Evolutionary conservation across 2,113 vertebrate species (phyloP), one percentile per base, ranked within the genome.

Genomic region (Otis tarda): DNA sequence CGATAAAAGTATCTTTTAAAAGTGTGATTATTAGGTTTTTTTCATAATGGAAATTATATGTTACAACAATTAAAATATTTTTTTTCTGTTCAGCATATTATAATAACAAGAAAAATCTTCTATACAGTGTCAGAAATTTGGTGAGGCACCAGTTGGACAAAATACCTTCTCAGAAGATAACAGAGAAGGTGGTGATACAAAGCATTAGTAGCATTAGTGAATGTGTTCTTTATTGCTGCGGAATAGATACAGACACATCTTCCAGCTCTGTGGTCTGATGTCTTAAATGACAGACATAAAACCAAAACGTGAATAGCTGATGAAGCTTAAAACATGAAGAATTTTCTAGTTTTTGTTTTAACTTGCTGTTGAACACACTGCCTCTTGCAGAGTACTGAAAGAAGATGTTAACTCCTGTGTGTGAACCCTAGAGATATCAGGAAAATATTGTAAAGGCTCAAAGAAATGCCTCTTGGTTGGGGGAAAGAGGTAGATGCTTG

Each of bases 231-330:
- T 63, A 18, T 57, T 59, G 52, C 31, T 85, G 49, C 61, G 75
- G 52, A 63, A 59, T 49, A 53, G 27, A 30, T 77, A 22, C 17
- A 59, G 27, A 6, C 4, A 2, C 35, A 25, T 3, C 10, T 53
- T 84, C 22, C 14, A 60, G 4, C 33, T 80, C 39, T 0, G 0
- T 33, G 33, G n/a, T 70, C 30, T 69, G 17, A 4, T 43, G 43
- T 20, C 31, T 75, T 74, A 67, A 65, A 59, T 69, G 41, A 24
- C 33, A 77, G 59, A 71, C 14, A 5, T n/a, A 57, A 92, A 77
- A 43, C 21, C 19, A 43, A 71, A 80, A 61, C 12, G 11, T 28
- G 4, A 81, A 33, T 50, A 59, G 31, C 35, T 65, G 22, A 43
- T 50, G 14, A 93, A 84, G 10, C 8, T 50, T 59, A 39, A 83